These are phyloP conservation scores for Euphydryas editha DNA, from an alignment of 2,888 invertebrate species.

Conservation along the genomic window DNA sequence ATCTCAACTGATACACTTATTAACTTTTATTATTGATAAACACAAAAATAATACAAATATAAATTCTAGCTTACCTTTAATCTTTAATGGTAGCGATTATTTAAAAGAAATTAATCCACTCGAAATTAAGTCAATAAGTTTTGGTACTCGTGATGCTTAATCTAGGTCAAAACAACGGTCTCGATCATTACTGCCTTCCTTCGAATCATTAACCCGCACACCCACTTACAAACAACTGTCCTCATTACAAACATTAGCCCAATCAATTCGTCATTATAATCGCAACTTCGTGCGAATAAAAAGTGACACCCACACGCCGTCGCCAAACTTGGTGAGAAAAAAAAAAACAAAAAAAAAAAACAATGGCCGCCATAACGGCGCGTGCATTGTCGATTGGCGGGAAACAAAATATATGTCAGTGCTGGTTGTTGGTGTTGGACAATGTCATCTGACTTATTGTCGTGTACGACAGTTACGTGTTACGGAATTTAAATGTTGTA, in stretches of 20 bases:
- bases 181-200: slow-evolving; percentile 53
- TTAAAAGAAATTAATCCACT: slow-evolving; percentile 28
- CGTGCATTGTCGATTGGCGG: slow-evolving; percentile 56
- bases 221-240: slow-evolving; percentile 69
- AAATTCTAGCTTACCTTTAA: not conserved
- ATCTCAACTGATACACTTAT: not conserved
- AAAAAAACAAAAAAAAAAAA: slow-evolving; percentile 74
- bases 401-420: slow-evolving; percentile 56
- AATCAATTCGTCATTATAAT: slow-evolving; percentile 80
- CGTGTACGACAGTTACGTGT: slow-evolving; percentile 19
- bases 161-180: slow-evolving; percentile 69
- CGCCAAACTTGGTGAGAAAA: slow-evolving; percentile 66
- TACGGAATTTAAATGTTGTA: slow-evolving; percentile 22
- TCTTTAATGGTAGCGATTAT: not conserved
- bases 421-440: slow-evolving; percentile 27
- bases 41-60: not conserved
- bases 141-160: slow-evolving; percentile 41
- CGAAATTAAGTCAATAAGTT: slow-evolving; percentile 17
- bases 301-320: slow-evolving; percentile 68
- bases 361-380: slow-evolving; percentile 71
- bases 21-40: not conserved
- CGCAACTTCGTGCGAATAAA: slow-evolving; percentile 69
- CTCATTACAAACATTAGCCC: slow-evolving; percentile 67
- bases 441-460: slow-evolving; percentile 28
- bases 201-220: slow-evolving; percentile 72